Percentiles rank a stretch among this genome's conserved stretches.
These are phyloP conservation scores for Microtus montanus DNA, from an alignment of 2,113 vertebrate genomes.

Conservation along the genomic window DNA sequence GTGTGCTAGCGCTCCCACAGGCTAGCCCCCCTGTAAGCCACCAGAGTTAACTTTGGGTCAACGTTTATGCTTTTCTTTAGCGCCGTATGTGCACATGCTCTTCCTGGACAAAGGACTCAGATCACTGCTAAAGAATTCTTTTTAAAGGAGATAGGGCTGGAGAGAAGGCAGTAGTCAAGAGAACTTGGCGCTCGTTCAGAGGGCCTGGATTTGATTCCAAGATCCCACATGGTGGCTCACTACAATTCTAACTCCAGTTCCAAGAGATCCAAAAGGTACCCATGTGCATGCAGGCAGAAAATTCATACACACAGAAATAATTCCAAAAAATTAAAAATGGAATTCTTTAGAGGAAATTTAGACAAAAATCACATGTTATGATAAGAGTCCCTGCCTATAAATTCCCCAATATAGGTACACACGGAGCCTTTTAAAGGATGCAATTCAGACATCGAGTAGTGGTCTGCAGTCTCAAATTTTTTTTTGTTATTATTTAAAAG, in stretches of 20 bases:
- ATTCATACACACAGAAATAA: background rate
- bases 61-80: background rate
- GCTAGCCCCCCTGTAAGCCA: background rate
- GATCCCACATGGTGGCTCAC: background rate
- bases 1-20: too few species aligned
- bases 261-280: background rate
- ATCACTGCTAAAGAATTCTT: slow-evolving; percentile 4
- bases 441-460: background rate
- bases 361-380: background rate
- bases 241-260: background rate
- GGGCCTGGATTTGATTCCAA: background rate
- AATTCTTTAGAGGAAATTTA: background rate
- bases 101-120: background rate
- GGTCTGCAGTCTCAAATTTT: slow-evolving; percentile 2
- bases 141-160: background rate
- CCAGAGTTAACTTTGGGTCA: slow-evolving; percentile 16
- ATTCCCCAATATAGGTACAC: background rate
- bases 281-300: background rate
- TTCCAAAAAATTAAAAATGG: background rate
- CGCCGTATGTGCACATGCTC: background rate
- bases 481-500: background rate
- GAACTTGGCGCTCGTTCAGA: background rate
- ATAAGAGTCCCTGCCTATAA: background rate
- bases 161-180: background rate
- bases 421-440: background rate